A percentile compares a stretch with the other conserved stretches of the same genome.
phyloP scores from a whole-genome alignment of 37 sponge, comb jelly and placozoan species.

The Eunapius fragilis region DNA sequence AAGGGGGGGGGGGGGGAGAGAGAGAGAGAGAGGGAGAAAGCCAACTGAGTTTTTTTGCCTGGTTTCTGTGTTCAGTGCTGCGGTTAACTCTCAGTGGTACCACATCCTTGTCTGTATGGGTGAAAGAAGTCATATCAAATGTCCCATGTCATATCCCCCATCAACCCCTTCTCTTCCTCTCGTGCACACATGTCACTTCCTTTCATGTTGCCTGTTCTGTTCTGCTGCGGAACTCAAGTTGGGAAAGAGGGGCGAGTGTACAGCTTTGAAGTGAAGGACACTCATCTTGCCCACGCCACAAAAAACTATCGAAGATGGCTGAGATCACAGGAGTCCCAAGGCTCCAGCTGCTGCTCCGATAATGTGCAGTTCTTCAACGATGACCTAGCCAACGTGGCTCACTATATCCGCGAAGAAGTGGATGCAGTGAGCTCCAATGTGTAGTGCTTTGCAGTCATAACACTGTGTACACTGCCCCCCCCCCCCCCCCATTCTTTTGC shows the following conservation, averaged over 20 bases:
- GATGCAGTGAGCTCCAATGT: constrained; percentile 50
- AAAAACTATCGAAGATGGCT: constrained; percentile 49
- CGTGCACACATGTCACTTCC: too few relatives aligned
- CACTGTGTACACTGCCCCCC: not conserved
- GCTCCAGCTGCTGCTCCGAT: constrained; percentile 18
- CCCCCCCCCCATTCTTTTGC: not conserved
- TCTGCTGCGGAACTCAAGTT: constrained; percentile 21
- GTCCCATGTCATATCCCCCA: too few relatives aligned
- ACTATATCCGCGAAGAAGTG: constrained; percentile 27
- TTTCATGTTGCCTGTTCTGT: too few relatives aligned
- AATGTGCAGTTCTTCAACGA: constrained; percentile 44
- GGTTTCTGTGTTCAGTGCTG: not conserved
- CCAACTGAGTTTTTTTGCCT: not conserved
- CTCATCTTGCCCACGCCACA: constrained; percentile 42
- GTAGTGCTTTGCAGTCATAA: not conserved
- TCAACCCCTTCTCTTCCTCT: not conserved
- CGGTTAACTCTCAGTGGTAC: not conserved
- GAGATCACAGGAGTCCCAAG: not conserved
- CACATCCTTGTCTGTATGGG: not conserved
- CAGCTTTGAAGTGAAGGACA: constrained; percentile 56
- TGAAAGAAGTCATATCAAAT: not conserved
- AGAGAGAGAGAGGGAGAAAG: too few relatives aligned
- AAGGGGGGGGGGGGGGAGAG: not conserved
- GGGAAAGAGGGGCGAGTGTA: constrained; percentile 45
- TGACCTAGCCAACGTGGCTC: not conserved